Evolutionary conservation across 2,888 invertebrate species (phyloP).

Genomic region (Lasioglossum villosulum): DNA sequence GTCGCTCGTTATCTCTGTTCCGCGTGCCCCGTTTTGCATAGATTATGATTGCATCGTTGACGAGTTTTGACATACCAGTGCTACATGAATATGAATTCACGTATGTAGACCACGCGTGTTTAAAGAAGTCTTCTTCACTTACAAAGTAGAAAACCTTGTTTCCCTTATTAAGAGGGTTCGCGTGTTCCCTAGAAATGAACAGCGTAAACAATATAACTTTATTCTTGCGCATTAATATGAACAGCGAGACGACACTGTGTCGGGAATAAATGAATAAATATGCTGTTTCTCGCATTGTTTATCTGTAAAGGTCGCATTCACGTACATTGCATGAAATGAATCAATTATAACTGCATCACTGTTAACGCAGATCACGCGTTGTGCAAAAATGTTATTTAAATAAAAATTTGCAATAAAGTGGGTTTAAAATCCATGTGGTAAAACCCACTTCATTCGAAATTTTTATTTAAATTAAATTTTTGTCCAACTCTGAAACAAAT

Average conservation of each 20-base stretch:
- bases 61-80: slow-evolving; percentile 20
- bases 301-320: background rate
- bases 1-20: slow-evolving; percentile 37
- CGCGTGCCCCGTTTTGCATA: slow-evolving; percentile 36
- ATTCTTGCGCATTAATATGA: background rate
- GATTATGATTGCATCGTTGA: slow-evolving; percentile 34
- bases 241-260: background rate
- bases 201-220: background rate
- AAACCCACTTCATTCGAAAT: no score
- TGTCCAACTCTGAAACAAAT: background rate
- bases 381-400: no score
- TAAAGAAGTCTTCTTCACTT: background rate
- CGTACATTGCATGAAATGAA: background rate
- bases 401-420: no score
- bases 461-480: no score
- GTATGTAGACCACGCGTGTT: background rate
- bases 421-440: no score
- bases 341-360: background rate
- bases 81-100: slow-evolving; percentile 6
- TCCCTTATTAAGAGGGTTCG: background rate
- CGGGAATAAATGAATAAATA: background rate
- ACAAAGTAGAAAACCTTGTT: background rate
- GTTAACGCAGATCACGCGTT: background rate
- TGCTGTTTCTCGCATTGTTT: background rate
- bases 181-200: background rate